These are phyloP conservation scores for Psittacula derbiana DNA, from an alignment of 2,797 vertebrate genomes.

Conservation along the genomic window DNA sequence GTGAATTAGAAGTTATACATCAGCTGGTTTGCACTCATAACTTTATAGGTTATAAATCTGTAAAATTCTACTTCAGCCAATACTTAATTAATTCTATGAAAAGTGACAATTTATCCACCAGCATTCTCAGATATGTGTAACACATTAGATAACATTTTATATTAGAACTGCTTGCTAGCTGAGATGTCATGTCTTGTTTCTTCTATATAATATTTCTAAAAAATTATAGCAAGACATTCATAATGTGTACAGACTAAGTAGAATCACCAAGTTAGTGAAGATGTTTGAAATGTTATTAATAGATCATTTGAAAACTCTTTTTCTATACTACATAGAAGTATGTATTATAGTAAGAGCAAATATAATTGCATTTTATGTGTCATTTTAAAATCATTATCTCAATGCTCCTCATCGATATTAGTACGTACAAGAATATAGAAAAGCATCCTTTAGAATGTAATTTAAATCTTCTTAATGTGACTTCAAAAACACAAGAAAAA, in stretches of 20 bases:
- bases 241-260: not conserved
- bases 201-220: not conserved
- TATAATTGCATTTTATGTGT: not conserved
- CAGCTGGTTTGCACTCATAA: not conserved
- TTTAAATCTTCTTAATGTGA: not conserved
- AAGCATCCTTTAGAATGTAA: not conserved
- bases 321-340: not conserved
- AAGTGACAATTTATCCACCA: not conserved
- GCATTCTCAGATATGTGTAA: not conserved
- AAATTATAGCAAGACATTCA: accelerated
- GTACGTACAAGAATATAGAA: not conserved
- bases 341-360: not conserved
- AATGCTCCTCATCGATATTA: not conserved
- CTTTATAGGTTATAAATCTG: not conserved
- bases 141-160: not conserved
- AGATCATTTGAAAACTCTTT: not conserved
- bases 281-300: not conserved
- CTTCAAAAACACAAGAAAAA: not conserved
- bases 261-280: not conserved
- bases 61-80: not conserved
- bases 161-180: not conserved
- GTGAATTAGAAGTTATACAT: not conserved
- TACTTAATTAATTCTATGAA: not conserved
- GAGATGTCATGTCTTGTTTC: not conserved
- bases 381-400: not conserved